Conservation (phyloP, 2,888 invertebrate genomes). For the Ephialtes manifestator region DNA sequence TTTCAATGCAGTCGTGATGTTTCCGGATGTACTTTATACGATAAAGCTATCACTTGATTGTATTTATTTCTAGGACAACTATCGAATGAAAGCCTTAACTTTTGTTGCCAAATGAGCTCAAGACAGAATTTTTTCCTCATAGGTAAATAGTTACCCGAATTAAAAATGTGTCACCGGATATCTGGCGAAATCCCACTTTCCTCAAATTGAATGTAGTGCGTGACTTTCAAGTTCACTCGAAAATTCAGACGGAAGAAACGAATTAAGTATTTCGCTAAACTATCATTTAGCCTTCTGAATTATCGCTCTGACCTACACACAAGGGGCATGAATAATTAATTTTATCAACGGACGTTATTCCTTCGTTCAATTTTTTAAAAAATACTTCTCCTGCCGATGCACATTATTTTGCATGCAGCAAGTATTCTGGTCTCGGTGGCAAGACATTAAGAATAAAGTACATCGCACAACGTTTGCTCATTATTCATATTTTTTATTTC, state of each 20-base stretch:
- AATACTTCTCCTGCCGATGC: too few species aligned
- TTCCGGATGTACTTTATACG: neutral
- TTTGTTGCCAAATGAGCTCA: neutral
- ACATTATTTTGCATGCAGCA: too few species aligned
- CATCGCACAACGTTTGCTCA: neutral
- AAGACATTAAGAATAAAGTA: neutral
- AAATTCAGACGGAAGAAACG: neutral
- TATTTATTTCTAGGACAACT: neutral
- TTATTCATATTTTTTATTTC: too few species aligned
- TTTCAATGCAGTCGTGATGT: neutral
- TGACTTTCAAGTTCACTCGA: neutral
- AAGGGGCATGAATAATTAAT: neutral
- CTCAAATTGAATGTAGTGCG: neutral
- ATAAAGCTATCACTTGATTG: neutral
- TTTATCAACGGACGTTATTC: too few species aligned
- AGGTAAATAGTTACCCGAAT: neutral
- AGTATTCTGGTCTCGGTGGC: neutral
- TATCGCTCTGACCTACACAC: constrained; percentile 45
- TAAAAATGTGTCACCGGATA: neutral
- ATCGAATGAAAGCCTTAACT: neutral
- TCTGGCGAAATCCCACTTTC: neutral
- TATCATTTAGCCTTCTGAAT: constrained; percentile 55
- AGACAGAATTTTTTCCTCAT: neutral
- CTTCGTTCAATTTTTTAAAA: too few species aligned
- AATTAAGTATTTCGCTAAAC: neutral